These are phyloP conservation scores for Poeciliopsis turrubarensis DNA, from an alignment of 2,113 vertebrate genomes.

Conservation along the genomic window DNA sequence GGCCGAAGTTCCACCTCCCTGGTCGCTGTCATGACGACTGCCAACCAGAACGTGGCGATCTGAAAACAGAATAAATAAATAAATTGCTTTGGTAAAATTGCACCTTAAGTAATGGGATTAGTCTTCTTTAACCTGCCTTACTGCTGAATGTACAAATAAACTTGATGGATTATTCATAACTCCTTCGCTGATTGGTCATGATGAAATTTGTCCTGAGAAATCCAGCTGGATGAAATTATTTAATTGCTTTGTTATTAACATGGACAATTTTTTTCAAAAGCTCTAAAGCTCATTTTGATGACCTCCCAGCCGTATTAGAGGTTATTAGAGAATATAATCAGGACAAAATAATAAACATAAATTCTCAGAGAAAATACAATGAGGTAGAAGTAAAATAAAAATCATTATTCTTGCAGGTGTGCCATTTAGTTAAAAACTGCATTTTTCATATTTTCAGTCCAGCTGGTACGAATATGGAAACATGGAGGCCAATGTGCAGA, in stretches of 20 bases:
- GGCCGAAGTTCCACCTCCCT: constrained; percentile 81
- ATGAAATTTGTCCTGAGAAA: too few species aligned
- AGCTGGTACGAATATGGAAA: background rate
- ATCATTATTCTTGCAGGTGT: background rate
- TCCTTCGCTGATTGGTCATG: too few species aligned
- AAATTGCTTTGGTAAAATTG: background rate
- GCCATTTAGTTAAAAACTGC: background rate
- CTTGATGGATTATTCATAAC: too few species aligned
- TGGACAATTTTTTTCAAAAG: background rate
- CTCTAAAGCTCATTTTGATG: too few species aligned
- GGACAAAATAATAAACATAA: background rate
- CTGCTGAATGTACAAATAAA: too few species aligned
- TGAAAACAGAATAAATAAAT: constrained; percentile 56
- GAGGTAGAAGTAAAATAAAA: background rate
- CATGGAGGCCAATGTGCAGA: background rate
- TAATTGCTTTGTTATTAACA: background rate
- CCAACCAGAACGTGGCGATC: constrained; percentile 90
- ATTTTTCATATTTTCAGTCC: background rate
- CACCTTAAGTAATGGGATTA: too few species aligned
- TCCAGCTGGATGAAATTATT: too few species aligned
- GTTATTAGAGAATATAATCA: background rate
- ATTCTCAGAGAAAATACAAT: background rate
- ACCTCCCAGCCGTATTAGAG: background rate
- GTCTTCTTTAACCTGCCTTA: too few species aligned
- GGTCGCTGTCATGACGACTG: constrained; percentile 80